A percentile compares a stretch with the other conserved stretches of the same genome.
These are phyloP conservation scores for Glaucidium brasilianum DNA, from an alignment of 2,113 vertebrate species.

Conservation along the genomic window DNA sequence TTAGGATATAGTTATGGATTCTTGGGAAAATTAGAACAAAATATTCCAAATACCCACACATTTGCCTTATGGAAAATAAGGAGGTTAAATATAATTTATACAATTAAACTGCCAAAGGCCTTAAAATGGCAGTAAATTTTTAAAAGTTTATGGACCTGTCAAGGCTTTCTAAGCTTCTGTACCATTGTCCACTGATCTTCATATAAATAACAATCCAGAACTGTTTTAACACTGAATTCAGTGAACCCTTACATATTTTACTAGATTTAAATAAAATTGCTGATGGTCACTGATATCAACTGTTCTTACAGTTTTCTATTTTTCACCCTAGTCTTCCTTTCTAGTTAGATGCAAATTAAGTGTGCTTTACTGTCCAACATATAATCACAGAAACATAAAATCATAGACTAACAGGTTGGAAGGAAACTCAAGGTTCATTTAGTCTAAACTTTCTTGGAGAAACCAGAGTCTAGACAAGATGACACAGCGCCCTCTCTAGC, in stretches of 20 bases:
- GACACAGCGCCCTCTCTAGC: too few relatives aligned
- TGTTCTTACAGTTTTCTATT: not conserved
- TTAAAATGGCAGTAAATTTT: not conserved
- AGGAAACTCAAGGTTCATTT: too few relatives aligned
- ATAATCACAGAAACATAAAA: too few relatives aligned
- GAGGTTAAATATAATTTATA: not conserved
- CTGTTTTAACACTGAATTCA: not conserved
- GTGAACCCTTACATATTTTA: not conserved
- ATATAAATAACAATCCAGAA: not conserved
- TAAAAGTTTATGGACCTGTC: accelerated
- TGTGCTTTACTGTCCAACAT: not conserved
- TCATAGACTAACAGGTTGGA: too few relatives aligned
- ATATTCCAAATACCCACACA: not conserved
- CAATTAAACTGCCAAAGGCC: not conserved
- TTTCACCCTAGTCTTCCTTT: not conserved
- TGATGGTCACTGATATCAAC: not conserved
- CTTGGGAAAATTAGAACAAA: not conserved
- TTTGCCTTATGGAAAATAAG: not conserved
- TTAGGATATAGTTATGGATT: not conserved
- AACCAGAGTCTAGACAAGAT: too few relatives aligned
- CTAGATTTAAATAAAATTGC: not conserved
- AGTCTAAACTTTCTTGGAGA: too few relatives aligned
- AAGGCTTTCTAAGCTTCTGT: not conserved
- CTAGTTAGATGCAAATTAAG: not conserved
- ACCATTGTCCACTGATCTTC: not conserved